Conservation (phyloP, 2,113 vertebrate genomes). For the Bubalus kerabau region DNA sequence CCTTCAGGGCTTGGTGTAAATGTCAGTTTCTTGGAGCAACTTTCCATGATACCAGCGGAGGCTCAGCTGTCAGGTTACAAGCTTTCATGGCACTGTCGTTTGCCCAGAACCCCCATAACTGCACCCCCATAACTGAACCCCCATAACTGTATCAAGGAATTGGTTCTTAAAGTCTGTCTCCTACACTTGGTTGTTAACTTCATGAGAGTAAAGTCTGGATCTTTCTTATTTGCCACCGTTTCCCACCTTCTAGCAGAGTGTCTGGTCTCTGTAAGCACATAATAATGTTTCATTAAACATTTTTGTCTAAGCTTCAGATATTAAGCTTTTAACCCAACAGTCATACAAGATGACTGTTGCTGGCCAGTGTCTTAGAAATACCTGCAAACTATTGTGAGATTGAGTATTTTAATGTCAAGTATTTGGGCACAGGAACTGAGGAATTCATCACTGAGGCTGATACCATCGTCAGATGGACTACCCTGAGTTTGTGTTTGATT, state of each 20-base stretch:
- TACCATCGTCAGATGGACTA: neutral
- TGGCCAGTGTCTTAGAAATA: neutral
- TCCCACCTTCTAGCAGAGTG: neutral
- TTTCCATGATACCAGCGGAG: neutral
- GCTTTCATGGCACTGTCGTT: neutral
- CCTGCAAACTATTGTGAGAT: neutral
- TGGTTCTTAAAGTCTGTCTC: neutral
- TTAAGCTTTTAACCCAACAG: neutral
- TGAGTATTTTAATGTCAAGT: neutral
- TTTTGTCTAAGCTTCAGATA: neutral
- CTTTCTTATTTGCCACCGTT: neutral
- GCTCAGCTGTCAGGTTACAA: accelerated
- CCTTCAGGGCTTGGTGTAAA: neutral
- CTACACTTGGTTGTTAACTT: neutral
- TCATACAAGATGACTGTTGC: neutral
- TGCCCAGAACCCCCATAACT: neutral
- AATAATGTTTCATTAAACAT: neutral
- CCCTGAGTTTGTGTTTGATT: neutral
- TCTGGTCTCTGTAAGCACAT: neutral
- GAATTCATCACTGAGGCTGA: neutral
- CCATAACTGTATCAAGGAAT: neutral
- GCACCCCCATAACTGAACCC: neutral
- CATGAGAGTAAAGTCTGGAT: neutral
- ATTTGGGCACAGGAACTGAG: neutral
- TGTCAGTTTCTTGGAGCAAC: neutral